A percentile compares a stretch with the other conserved stretches of the same genome.
Conservation (phyloP, 2,797 vertebrate species). For the Botia almorhae region DNA sequence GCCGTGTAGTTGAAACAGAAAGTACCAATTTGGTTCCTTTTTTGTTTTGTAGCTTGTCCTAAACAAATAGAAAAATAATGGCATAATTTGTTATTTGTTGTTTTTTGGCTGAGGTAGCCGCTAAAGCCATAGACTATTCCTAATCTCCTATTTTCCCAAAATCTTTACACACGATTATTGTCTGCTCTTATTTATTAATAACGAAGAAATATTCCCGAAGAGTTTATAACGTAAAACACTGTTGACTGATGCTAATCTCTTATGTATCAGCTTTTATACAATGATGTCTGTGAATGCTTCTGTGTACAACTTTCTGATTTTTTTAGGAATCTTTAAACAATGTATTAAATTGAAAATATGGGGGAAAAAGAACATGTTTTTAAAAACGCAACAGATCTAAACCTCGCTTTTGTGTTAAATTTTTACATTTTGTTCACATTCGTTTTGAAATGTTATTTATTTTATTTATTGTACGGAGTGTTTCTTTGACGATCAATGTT, state of each 20-base stretch:
- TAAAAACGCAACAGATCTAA: slow-evolving; percentile 62
- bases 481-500: slow-evolving; percentile 64
- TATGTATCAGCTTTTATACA: slow-evolving; percentile 73
- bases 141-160: slow-evolving; percentile 57
- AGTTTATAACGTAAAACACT: slow-evolving; percentile 74
- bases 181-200: slow-evolving; percentile 70
- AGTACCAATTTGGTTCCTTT: slow-evolving; percentile 40
- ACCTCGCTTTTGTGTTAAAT: slow-evolving; percentile 57
- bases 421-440: slow-evolving; percentile 62
- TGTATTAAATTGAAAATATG: slow-evolving; percentile 58
- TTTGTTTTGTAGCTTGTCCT: slow-evolving; percentile 59
- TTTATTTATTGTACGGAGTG: slow-evolving; percentile 77
- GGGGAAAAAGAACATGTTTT: slow-evolving; percentile 59
- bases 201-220: slow-evolving; percentile 73
- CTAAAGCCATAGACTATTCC: slow-evolving; percentile 79
- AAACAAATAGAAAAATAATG: slow-evolving; percentile 47
- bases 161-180: slow-evolving; percentile 64
- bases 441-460: slow-evolving; percentile 76
- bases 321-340: slow-evolving; percentile 66
- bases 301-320: slow-evolving; percentile 66
- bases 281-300: slow-evolving; percentile 68
- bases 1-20: slow-evolving; percentile 59
- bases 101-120: slow-evolving; percentile 71
- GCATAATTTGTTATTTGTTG: slow-evolving; percentile 56
- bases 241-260: slow-evolving; percentile 77